Evolutionary conservation across 2,113 vertebrate genomes (phyloP).

Genomic region (Phrynosoma platyrhinos): DNA sequence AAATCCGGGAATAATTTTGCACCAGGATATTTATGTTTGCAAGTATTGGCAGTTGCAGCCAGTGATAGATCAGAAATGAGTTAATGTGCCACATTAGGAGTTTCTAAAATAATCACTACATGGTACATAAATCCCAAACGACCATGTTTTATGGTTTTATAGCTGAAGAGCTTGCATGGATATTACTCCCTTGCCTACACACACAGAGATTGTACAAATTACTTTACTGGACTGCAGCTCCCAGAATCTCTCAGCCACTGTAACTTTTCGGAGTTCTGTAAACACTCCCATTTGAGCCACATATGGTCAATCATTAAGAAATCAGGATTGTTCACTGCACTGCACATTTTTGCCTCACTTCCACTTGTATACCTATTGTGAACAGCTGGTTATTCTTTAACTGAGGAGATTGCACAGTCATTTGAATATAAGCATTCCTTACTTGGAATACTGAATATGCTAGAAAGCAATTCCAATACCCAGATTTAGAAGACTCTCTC

Average conservation of each 20-base stretch:
- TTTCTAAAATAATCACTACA: not conserved
- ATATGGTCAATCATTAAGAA: not conserved
- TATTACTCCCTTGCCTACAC: not conserved
- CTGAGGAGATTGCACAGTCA: no score
- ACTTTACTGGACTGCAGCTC: not conserved
- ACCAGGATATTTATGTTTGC: slow-evolving; percentile 19
- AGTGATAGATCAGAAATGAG: slow-evolving; percentile 11
- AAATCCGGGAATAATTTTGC: slow-evolving; percentile 5
- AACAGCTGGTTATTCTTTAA: not conserved
- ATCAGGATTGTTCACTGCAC: not conserved
- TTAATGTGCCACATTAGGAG: slow-evolving; percentile 11
- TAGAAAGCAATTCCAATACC: not conserved
- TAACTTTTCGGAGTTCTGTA: no score
- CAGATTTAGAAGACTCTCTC: not conserved
- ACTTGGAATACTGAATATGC: not conserved
- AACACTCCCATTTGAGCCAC: no score
- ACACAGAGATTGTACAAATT: not conserved
- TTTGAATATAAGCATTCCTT: not conserved
- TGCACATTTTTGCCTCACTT: not conserved
- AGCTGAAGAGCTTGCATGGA: not conserved
- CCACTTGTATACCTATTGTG: not conserved
- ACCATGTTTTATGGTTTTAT: slow-evolving; percentile 12
- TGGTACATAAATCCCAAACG: not conserved
- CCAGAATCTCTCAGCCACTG: no score
- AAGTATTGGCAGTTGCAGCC: slow-evolving; percentile 22